Evolutionary conservation across 1,140 invertebrate genomes (phyloP).

Genomic region (Meloidogyne chitwoodi): DNA sequence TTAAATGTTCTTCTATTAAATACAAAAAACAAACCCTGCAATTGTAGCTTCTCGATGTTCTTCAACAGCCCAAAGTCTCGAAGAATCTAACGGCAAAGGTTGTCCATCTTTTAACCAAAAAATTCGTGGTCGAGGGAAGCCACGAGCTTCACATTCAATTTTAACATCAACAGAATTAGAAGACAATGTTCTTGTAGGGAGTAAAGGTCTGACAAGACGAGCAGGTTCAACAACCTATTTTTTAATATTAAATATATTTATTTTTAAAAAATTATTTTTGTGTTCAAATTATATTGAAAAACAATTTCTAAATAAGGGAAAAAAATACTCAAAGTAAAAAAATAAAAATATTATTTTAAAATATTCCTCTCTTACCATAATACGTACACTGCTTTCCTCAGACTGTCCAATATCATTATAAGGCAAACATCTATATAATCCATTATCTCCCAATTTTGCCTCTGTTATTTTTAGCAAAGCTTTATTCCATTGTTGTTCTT

Average conservation of each 20-base stretch:
- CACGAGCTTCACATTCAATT: conserved; percentile 39
- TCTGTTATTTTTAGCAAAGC: conserved; percentile 19
- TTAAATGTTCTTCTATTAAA: too few relatives aligned
- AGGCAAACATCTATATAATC: conserved; percentile 36
- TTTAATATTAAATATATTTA: too few relatives aligned
- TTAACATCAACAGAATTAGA: conserved; percentile 24
- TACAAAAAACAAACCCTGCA: neutral
- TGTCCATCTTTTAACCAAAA: conserved; percentile 42
- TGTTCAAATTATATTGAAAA: too few relatives aligned
- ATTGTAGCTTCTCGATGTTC: neutral
- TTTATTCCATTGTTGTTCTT: conserved; percentile 10
- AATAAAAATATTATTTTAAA: too few relatives aligned
- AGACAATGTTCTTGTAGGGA: conserved; percentile 7
- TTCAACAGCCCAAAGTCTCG: conserved; percentile 21
- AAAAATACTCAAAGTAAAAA: too few relatives aligned
- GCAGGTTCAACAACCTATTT: conserved; percentile 37
- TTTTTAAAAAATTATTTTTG: too few relatives aligned
- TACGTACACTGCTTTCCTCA: conserved; percentile 30
- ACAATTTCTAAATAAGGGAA: too few relatives aligned
- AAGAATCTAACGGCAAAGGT: conserved; percentile 8
- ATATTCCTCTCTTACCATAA: conserved; percentile 18
- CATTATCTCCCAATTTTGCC: conserved; percentile 36
- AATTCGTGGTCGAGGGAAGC: conserved; percentile 39
- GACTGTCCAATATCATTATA: conserved; percentile 37
- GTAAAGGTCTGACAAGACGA: conserved; percentile 17